Evolutionary conservation across 2,113 vertebrate species (phyloP).

Genomic region (Merops nubicus): DNA sequence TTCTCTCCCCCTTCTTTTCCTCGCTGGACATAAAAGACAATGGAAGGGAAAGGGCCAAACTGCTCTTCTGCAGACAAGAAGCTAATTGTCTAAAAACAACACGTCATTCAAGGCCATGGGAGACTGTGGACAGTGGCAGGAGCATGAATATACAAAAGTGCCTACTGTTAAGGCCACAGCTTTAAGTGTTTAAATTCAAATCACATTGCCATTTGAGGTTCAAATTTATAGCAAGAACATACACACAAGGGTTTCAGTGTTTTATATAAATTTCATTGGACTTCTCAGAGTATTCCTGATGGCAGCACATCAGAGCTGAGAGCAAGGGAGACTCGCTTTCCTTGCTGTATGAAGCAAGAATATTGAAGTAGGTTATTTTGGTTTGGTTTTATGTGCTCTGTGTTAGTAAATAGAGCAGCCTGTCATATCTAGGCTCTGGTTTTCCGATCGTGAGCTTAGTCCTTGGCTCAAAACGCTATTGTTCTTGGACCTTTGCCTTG

Average conservation of each 20-base stretch:
- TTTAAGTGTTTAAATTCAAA: conserved; percentile 77
- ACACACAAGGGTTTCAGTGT: conserved; percentile 71
- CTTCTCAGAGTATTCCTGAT: conserved; percentile 62
- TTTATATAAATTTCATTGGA: conserved; percentile 45
- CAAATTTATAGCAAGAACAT: conserved; percentile 64
- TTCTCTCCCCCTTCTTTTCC: not conserved
- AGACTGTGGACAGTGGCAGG: conserved; percentile 75
- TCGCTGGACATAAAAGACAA: conserved; percentile 74
- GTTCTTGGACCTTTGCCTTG: conserved; percentile 56
- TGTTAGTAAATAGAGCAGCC: conserved; percentile 54
- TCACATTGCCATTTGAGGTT: conserved; percentile 72
- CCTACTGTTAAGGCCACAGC: conserved; percentile 75
- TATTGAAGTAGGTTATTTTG: conserved; percentile 20
- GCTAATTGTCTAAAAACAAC: conserved; percentile 88
- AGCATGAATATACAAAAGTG: conserved; percentile 83
- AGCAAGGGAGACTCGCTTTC: not conserved
- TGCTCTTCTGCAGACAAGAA: conserved; percentile 83
- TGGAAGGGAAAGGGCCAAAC: conserved; percentile 80
- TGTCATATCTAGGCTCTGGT: conserved; percentile 4
- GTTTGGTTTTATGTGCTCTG: conserved; percentile 22
- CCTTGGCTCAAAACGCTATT: conserved; percentile 16
- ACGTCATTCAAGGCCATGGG: conserved; percentile 77
- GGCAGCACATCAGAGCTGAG: conserved; percentile 39
- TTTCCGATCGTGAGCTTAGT: conserved; percentile 33
- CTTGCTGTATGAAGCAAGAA: not conserved